Percentiles rank a stretch among this genome's conserved stretches.
Conservation (phyloP, 2,797 vertebrate species). For the Mormyrus hasselquistii region DNA sequence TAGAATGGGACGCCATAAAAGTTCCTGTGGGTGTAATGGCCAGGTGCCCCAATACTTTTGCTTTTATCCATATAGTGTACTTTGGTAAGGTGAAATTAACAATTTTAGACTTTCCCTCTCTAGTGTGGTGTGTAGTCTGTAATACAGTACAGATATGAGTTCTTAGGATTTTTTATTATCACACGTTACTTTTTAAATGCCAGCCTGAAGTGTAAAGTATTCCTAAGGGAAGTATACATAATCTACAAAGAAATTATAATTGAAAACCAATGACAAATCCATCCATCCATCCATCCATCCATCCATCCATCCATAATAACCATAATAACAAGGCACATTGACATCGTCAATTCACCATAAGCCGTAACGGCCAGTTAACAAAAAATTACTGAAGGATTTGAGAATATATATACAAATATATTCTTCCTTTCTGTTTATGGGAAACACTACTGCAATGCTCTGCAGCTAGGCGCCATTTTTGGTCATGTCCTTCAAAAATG, state of each 20-base stretch:
- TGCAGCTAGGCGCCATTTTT: not conserved
- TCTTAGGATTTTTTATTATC: not conserved
- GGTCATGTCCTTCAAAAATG: not conserved
- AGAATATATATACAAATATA: not conserved
- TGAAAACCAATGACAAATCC: not conserved
- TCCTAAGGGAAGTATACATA: not conserved
- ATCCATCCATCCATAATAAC: not conserved
- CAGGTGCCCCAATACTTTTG: not conserved
- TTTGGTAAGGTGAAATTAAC: not conserved
- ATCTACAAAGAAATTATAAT: not conserved
- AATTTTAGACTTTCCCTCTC: not conserved
- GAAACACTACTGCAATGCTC: not conserved
- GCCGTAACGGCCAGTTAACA: not conserved
- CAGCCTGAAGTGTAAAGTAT: not conserved
- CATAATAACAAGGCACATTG: not conserved
- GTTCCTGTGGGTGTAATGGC: not conserved
- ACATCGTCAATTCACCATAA: not conserved
- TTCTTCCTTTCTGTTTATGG: not conserved
- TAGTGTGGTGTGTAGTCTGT: not conserved
- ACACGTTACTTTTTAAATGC: not conserved
- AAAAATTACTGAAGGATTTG: not conserved
- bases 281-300: not conserved
- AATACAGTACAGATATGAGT: not conserved
- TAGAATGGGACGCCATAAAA: not conserved
- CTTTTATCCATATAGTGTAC: not conserved